These are phyloP conservation scores for Antedon bifida DNA, from an alignment of 35 echinoderm and acorn worm species.

Conservation along the genomic window DNA sequence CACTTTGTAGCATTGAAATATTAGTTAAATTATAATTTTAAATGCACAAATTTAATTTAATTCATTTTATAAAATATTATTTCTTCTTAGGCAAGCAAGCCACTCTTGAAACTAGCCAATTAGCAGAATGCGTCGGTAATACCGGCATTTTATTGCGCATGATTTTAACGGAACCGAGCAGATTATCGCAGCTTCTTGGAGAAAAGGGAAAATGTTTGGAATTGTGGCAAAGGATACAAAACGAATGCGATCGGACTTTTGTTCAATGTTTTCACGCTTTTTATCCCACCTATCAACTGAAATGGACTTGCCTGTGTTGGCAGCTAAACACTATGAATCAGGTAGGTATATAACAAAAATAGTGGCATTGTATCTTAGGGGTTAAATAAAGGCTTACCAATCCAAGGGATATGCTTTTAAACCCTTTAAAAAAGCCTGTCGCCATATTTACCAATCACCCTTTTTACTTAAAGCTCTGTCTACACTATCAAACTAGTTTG, in stretches of 20 bases:
- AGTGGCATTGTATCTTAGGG: too few relatives aligned
- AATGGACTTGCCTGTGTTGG: constrained; percentile 86
- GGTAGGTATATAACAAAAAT: not conserved
- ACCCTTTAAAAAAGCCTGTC: too few relatives aligned
- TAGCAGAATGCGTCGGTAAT: constrained; percentile 79
- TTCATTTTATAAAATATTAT: too few relatives aligned
- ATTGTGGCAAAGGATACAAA: constrained; percentile 33
- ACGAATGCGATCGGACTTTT: constrained; percentile 86
- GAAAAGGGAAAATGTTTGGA: not conserved
- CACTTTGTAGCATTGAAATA: too few relatives aligned
- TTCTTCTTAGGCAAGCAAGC: not conserved
- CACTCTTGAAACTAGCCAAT: constrained; percentile 15
- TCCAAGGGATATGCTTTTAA: too few relatives aligned
- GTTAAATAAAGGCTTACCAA: too few relatives aligned
- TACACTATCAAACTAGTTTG: too few relatives aligned
- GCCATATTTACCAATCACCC: too few relatives aligned
- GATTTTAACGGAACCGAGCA: constrained; percentile 40
- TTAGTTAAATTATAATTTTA: too few relatives aligned
- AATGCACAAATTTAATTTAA: too few relatives aligned
- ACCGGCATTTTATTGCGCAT: constrained; percentile 61
- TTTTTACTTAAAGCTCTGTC: too few relatives aligned
- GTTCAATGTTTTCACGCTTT: constrained; percentile 95
- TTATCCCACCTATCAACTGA: constrained; percentile 87
- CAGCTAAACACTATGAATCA: constrained; percentile 30
- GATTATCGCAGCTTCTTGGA: not conserved